Evolutionary conservation across 2,888 invertebrate genomes (phyloP).

Genomic region (Idaea dimidiata): DNA sequence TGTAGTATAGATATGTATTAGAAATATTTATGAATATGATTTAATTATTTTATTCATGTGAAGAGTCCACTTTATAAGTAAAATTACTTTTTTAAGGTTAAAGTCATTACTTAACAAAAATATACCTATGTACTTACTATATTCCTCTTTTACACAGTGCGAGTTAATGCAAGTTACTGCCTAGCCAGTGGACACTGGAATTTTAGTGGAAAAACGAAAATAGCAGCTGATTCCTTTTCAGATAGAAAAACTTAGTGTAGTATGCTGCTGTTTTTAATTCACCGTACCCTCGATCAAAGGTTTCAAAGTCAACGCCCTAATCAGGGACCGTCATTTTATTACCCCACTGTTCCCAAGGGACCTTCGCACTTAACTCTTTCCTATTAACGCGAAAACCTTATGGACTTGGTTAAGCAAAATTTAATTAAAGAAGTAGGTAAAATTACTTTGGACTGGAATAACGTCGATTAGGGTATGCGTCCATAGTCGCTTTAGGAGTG

Average conservation of each 20-base stretch:
- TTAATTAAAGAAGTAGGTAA: slow-evolving; percentile 12
- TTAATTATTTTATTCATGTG: no score
- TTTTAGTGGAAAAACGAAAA: no score
- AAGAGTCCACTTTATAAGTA: no score
- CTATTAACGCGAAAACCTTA: slow-evolving; percentile 15
- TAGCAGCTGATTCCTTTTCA: no score
- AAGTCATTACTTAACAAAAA: no score
- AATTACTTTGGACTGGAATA: slow-evolving; percentile 5
- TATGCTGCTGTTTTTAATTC: neutral
- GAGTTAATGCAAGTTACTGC: no score
- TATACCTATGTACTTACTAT: no score
- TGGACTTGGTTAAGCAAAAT: slow-evolving; percentile 11
- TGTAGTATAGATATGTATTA: no score
- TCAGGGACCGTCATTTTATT: slow-evolving; percentile 31
- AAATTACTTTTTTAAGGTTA: no score
- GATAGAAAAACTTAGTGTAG: neutral
- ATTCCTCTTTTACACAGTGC: no score
- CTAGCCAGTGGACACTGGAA: no score
- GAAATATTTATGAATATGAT: no score
- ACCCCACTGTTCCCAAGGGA: slow-evolving; percentile 26
- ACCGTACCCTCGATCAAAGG: neutral
- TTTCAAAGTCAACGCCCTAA: slow-evolving; percentile 14
- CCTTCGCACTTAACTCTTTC: slow-evolving; percentile 24
- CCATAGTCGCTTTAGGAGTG: neutral
- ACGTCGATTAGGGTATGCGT: neutral